Evolutionary conservation across 2,113 vertebrate genomes (phyloP).

Genomic region (cattle (Bos taurus)): ARS-UCD2.0 NC_037349.1:8334001-8334500

Average conservation of each 20-base stretch:
- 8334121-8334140: not conserved
- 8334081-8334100: not conserved
- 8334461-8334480: not conserved
- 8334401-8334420: not conserved
- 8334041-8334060: not conserved
- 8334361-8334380: not conserved
- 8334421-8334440: not conserved
- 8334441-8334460: not conserved
- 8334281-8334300: not conserved
- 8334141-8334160: not conserved
- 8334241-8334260: not conserved
- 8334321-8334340: not conserved
- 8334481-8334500: conserved; percentile 5
- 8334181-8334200: not conserved
- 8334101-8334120: not conserved
- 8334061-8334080: not conserved
- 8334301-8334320: not conserved
- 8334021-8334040: not conserved
- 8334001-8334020: not conserved
- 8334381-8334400: not conserved
- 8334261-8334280: not conserved
- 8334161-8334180: not conserved
- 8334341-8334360: conserved; percentile 17
- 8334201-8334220: not conserved
- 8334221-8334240: not conserved